phyloP scores from a whole-genome alignment of 2,888 invertebrate species.

The Saturnia japonica region DNA sequence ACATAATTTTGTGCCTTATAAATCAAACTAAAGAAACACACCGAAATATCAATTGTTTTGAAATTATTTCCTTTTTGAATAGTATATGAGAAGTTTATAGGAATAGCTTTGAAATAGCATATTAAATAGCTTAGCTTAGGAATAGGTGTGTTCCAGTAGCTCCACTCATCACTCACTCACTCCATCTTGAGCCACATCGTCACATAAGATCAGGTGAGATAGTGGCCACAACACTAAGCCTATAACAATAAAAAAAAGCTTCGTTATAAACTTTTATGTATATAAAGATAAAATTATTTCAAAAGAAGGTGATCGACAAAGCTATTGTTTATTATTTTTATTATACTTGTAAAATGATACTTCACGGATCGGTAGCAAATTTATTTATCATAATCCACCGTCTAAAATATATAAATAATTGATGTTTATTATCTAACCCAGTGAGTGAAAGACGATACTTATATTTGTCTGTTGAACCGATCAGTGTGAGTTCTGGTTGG shows the following conservation, averaged over 20 bases:
- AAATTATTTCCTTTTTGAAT: background rate
- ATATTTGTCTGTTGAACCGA: background rate
- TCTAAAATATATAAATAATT: conserved; percentile 15
- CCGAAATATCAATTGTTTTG: background rate
- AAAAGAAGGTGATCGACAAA: background rate
- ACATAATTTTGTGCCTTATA: no score
- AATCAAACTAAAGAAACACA: background rate
- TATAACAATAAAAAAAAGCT: no score
- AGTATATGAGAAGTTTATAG: background rate
- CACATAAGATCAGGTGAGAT: no score
- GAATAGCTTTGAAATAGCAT: no score
- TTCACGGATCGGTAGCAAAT: conserved; percentile 56
- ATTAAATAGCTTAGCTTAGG: no score
- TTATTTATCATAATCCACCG: conserved; percentile 28
- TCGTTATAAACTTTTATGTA: conserved; percentile 5
- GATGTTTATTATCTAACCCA: conserved; percentile 8
- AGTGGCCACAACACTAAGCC: no score
- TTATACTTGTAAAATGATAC: conserved; percentile 60
- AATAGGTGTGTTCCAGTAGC: no score
- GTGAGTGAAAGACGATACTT: conserved; percentile 9
- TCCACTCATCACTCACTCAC: no score
- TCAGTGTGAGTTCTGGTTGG: background rate
- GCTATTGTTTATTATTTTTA: conserved; percentile 42
- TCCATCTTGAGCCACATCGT: no score
- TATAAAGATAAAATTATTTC: background rate